These are phyloP conservation scores for Rhineura floridana DNA, from an alignment of 2,113 vertebrate species.

Conservation along the genomic window DNA sequence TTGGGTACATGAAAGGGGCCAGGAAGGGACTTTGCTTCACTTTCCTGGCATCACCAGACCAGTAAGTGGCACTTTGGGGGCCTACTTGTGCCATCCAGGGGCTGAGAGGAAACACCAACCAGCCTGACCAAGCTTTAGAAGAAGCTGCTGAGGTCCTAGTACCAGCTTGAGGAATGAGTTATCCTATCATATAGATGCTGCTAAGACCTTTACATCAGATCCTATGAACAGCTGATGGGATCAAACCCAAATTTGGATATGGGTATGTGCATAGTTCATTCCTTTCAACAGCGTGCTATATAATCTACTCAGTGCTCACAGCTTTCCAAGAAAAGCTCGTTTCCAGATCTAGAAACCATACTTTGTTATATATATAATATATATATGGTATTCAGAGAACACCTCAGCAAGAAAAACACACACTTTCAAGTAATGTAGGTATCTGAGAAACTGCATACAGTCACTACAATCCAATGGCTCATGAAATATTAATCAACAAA, in stretches of 20 bases:
- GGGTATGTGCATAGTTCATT: rapidly evolving
- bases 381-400: slow-evolving; percentile 22
- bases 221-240: not conserved
- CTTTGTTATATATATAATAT: slow-evolving; percentile 19
- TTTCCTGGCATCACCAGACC: not conserved
- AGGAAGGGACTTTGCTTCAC: not conserved
- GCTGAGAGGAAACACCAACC: not conserved
- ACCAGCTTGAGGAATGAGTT: not conserved
- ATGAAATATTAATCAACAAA: slow-evolving; percentile 69
- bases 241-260: not conserved
- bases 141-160: not conserved
- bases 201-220: not conserved
- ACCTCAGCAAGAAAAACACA: slow-evolving; percentile 52
- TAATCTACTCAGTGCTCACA: slow-evolving; percentile 17
- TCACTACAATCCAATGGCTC: slow-evolving; percentile 45
- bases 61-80: not conserved
- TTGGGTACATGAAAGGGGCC: not conserved
- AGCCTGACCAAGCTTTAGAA: not conserved
- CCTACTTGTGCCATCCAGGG: not conserved
- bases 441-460: slow-evolving; percentile 64
- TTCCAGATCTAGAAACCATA: slow-evolving; percentile 46
- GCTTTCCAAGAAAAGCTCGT: slow-evolving; percentile 6
- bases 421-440: slow-evolving; percentile 45
- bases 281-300: slow-evolving; percentile 6
- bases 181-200: not conserved